Evolutionary conservation across 2,888 invertebrate species (phyloP).

Genomic region (Rotaria socialis): DNA sequence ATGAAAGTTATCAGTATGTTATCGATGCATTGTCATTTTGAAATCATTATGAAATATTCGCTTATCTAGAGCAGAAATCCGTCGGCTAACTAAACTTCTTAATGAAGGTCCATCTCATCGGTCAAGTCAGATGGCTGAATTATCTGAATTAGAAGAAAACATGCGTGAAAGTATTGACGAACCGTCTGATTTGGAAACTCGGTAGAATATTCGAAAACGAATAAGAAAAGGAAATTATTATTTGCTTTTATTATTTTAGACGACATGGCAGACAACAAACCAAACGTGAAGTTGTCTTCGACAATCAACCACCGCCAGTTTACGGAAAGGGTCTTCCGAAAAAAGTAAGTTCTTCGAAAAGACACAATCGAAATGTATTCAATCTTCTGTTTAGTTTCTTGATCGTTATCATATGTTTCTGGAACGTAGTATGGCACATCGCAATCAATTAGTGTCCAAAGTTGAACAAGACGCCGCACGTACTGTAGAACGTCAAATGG

Average conservation of each 20-base stretch:
- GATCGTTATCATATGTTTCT: constrained; percentile 54
- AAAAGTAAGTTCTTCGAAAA: neutral
- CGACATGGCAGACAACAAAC: neutral
- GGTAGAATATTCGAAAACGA: too few relatives aligned
- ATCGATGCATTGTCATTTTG: neutral
- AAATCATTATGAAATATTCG: neutral
- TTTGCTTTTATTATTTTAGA: neutral
- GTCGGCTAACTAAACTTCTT: neutral
- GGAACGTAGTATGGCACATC: constrained; percentile 52
- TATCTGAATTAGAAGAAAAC: constrained; percentile 17
- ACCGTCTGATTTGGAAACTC: neutral
- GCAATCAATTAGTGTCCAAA: constrained; percentile 52
- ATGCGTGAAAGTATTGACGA: neutral
- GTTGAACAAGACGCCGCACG: constrained; percentile 50
- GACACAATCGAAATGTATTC: too few relatives aligned
- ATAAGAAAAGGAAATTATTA: too few relatives aligned
- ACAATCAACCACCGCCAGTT: neutral
- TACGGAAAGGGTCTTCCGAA: constrained; percentile 7
- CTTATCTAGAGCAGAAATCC: constrained; percentile 14
- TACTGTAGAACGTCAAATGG: constrained; percentile 43
- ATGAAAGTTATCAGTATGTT: constrained; percentile 28
- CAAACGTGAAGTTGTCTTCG: neutral
- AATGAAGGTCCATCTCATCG: neutral
- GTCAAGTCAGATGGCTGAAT: neutral
- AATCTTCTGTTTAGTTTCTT: constrained; percentile 52